These are phyloP conservation scores for Threskiornis aethiopicus DNA, from an alignment of 2,797 vertebrate genomes.

Conservation along the genomic window DNA sequence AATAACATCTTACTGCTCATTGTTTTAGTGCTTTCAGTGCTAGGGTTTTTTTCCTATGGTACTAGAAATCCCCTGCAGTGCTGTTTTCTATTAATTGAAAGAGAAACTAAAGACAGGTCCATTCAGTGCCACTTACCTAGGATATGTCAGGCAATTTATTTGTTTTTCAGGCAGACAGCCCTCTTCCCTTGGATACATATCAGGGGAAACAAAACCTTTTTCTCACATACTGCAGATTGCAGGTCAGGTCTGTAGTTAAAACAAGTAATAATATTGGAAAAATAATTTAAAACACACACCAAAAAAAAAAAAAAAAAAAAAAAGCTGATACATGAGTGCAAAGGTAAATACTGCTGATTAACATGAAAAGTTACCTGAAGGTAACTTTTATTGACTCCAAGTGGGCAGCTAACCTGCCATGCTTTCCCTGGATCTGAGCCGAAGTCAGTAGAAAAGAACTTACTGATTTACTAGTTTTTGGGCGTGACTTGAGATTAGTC, in stretches of 20 bases:
- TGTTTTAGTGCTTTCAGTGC: neutral
- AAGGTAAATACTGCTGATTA: neutral
- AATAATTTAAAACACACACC: neutral
- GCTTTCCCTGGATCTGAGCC: neutral
- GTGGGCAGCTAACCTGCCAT: neutral
- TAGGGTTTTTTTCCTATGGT: neutral
- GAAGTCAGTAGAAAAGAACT: neutral
- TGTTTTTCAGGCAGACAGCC: neutral
- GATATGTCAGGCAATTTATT: slow-evolving; percentile 1
- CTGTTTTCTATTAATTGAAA: slow-evolving; percentile 28
- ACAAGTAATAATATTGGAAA: neutral
- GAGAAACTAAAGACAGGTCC: neutral
- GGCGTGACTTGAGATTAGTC: neutral
- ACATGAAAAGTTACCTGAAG: neutral
- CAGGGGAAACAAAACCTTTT: neutral
- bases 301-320: neutral
- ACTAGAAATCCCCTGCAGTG: neutral
- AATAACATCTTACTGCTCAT: neutral
- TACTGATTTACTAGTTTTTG: neutral
- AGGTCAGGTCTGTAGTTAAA: neutral
- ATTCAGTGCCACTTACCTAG: neutral
- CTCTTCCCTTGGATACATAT: neutral
- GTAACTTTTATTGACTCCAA: neutral
- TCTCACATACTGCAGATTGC: neutral
- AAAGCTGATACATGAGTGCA: neutral